Conservation (phyloP, 2,797 vertebrate species). For the Pantherophis alleghaniensis region DNA sequence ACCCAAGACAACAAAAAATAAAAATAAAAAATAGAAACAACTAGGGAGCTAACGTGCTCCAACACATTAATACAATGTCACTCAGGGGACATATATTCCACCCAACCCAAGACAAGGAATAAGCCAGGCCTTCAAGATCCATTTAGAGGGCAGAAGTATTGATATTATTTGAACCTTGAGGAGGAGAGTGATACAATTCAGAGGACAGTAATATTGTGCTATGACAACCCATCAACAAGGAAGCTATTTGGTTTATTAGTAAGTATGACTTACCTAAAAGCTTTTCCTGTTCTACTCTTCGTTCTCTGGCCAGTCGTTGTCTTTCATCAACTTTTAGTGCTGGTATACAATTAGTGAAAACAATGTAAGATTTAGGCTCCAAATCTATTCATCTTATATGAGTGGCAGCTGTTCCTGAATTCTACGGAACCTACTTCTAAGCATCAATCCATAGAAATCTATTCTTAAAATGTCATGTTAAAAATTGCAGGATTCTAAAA, state of each 20-base stretch:
- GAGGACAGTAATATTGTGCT: neutral
- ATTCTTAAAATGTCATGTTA: neutral
- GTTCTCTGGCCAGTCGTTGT: slow-evolving; percentile 87
- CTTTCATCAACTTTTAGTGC: slow-evolving; percentile 89
- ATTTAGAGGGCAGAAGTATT: neutral
- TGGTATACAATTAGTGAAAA: slow-evolving; percentile 67
- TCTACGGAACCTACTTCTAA: neutral
- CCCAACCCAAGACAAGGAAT: neutral
- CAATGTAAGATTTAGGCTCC: neutral
- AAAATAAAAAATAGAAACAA: neutral
- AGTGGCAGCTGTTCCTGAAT: neutral
- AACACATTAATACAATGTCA: neutral
- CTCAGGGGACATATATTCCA: neutral
- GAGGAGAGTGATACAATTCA: neutral
- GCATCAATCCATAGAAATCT: neutral
- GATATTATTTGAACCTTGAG: neutral
- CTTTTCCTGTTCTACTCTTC: slow-evolving; percentile 88
- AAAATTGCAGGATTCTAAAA: neutral
- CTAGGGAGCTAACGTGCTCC: neutral
- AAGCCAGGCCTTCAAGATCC: neutral
- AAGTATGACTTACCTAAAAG: slow-evolving; percentile 79
- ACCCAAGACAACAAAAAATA: neutral
- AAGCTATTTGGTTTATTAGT: neutral
- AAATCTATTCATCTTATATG: neutral
- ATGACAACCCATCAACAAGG: neutral